Percentiles rank a stretch among this genome's conserved stretches.
Conservation (phyloP, 2,113 vertebrate genomes). For the Erpornis zantholeuca region DNA sequence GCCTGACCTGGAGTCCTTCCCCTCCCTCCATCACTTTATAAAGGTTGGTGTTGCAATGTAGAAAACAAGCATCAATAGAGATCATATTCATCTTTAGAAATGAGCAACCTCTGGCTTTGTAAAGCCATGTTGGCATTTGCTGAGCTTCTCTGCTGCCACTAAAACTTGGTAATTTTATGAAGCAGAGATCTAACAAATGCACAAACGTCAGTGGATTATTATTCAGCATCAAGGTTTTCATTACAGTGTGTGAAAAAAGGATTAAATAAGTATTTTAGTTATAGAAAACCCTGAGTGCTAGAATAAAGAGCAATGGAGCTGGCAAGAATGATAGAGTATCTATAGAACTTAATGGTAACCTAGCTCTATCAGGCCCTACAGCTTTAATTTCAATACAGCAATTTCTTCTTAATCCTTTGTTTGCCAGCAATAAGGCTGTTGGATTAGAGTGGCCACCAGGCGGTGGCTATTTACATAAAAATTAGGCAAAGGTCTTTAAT, state of each 20-base stretch:
- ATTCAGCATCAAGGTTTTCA: slow-evolving; percentile 60
- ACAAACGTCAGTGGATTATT: slow-evolving; percentile 55
- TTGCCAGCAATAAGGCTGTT: slow-evolving; percentile 14
- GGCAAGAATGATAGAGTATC: slow-evolving; percentile 17
- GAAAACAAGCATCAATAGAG: slow-evolving; percentile 54
- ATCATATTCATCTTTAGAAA: slow-evolving; percentile 66
- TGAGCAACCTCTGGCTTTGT: slow-evolving; percentile 51
- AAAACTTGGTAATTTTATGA: slow-evolving; percentile 71
- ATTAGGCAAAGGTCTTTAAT: slow-evolving; percentile 32
- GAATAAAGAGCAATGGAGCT: slow-evolving; percentile 15
- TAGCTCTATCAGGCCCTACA: slow-evolving; percentile 18
- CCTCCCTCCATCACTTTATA: neutral
- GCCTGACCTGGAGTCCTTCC: neutral
- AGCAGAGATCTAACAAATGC: slow-evolving; percentile 59
- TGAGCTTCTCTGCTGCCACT: slow-evolving; percentile 45
- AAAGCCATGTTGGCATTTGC: slow-evolving; percentile 65
- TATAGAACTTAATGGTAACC: slow-evolving; percentile 54
- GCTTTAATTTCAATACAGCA: slow-evolving; percentile 61
- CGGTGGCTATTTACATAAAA: slow-evolving; percentile 38
- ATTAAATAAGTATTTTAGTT: slow-evolving; percentile 62
- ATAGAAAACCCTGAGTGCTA: slow-evolving; percentile 1
- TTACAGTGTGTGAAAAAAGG: slow-evolving; percentile 50
- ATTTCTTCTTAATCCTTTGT: slow-evolving; percentile 50
- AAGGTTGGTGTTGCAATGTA: slow-evolving; percentile 29
- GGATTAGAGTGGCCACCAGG: slow-evolving; percentile 12